phyloP scores from a whole-genome alignment of 2,888 invertebrate species.

The Polydrusus cervinus region DNA sequence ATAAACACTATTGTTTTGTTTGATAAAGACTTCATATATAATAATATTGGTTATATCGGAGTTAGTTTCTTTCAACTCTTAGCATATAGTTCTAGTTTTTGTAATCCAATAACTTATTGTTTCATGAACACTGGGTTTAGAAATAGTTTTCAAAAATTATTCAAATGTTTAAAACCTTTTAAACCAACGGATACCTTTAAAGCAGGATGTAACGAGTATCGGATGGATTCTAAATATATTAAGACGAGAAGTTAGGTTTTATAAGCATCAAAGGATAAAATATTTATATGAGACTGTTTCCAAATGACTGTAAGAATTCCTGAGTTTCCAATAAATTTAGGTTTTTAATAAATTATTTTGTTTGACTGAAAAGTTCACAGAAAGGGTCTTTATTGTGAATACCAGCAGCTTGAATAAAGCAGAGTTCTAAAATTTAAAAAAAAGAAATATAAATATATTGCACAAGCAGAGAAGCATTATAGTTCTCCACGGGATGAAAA shows the following conservation, averaged over 20 bases:
- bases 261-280: background rate
- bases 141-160: slow-evolving; percentile 76
- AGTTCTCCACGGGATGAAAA: too few species aligned
- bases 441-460: too few species aligned
- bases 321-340: slow-evolving; percentile 29
- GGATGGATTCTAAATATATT: slow-evolving; percentile 65
- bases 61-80: slow-evolving; percentile 75
- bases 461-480: too few species aligned
- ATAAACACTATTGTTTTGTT: slow-evolving; percentile 76
- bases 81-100: slow-evolving; percentile 77
- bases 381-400: too few species aligned
- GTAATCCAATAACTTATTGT: slow-evolving; percentile 82
- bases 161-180: slow-evolving; percentile 70
- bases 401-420: too few species aligned
- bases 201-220: slow-evolving; percentile 63
- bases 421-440: too few species aligned
- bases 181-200: slow-evolving; percentile 58
- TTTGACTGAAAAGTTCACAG: background rate
- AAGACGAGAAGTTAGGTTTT: slow-evolving; percentile 56
- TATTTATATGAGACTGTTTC: slow-evolving; percentile 25
- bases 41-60: slow-evolving; percentile 71
- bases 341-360: background rate
- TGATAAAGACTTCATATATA: slow-evolving; percentile 71
- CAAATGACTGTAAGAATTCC: slow-evolving; percentile 30
- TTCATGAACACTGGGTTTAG: slow-evolving; percentile 81